Evolutionary conservation across 1,140 invertebrate genomes (phyloP), one percentile per base, ranked within the genome.

Genomic region (Centruroides sculpturatus): DNA sequence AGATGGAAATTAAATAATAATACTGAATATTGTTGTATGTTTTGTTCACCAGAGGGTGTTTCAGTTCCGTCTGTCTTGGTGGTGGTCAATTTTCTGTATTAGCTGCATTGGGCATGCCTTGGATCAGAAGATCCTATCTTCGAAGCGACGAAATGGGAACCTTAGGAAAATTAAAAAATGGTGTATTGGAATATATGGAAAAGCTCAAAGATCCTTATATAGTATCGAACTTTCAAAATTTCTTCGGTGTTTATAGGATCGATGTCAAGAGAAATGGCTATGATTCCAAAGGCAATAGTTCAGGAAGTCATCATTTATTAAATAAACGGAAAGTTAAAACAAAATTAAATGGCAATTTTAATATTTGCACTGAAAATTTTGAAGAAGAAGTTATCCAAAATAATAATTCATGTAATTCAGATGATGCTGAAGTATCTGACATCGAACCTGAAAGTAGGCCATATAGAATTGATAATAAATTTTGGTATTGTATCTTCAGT

Each of bases 401-500:
- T 11, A 63, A 8, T 51, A 66, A 59, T 35, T 59, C 59, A 34
- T 54, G 53, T 8, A 59, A 56, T n/a, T 59, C 57, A 3, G 64
- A 62, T 46, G 64, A 55, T 5, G 59, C 58, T 49, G 57, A 60
- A 61, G 71, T 72, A 35, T 69, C 68, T 5, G 69, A 72, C 36
- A 50, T 51, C 63, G 62, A 68, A 67, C 46, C 66, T 53, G 11
- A 68, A 61, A 65, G 55, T 35, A 66, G 78, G 3, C 8, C 41
- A 59, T 81, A 80, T 70, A 64, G 69, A 34, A 80, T 92, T 56
- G 81, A 77, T n/a, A 89, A 89, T 73, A 80, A 80, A 67, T 84
- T 88, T 70, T 89, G 89, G 83, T 91, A 89, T 74, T 89, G 87
- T 74, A 71, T 93, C 53, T 92, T 93, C 72, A 71, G 83, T 3